Evolutionary conservation across 53 echinoderm and acorn worm genomes (phyloP).

Genomic region (Stichopus horrens): DNA sequence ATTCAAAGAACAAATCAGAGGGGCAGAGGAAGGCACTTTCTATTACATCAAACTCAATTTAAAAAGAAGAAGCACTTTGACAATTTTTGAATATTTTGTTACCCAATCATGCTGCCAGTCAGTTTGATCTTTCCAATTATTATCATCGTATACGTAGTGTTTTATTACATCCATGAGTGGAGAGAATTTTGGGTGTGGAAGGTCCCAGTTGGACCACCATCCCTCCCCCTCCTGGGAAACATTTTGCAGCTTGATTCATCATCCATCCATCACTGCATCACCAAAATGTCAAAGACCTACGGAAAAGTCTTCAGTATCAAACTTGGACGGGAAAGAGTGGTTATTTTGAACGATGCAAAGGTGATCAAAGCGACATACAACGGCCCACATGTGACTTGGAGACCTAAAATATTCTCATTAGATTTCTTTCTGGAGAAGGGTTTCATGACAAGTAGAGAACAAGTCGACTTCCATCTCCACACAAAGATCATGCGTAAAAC

Average conservation of each 20-base stretch:
- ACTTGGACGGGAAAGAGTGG: conserved; percentile 81
- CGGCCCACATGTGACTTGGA: conserved; percentile 83
- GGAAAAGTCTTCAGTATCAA: conserved; percentile 91
- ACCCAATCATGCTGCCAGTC: conserved; percentile 49
- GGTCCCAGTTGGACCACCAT: conserved; percentile 79
- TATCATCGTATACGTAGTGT: conserved; percentile 54
- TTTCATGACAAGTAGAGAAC: conserved; percentile 89
- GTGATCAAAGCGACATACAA: conserved; percentile 87
- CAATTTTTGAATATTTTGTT: neutral
- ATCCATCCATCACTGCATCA: conserved; percentile 74
- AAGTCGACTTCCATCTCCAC: conserved; percentile 82
- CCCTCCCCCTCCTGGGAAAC: conserved; percentile 91
- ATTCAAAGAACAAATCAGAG: neutral
- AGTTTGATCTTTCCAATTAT: conserved; percentile 42
- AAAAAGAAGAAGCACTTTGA: neutral
- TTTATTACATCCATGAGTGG: conserved; percentile 81
- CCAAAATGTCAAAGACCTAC: conserved; percentile 66
- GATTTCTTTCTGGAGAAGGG: conserved; percentile 91
- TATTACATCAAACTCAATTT: neutral
- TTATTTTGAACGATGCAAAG: conserved; percentile 82
- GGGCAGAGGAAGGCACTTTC: neutral
- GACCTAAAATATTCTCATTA: conserved; percentile 90
- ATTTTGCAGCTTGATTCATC: conserved; percentile 81
- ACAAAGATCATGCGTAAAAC: conserved; percentile 95
- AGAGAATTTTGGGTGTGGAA: conserved; percentile 62